Evolutionary conservation across 37 sponge, comb jelly and placozoan species (phyloP), one percentile per base, ranked within the genome.

Genomic region (Beroe forskalii): DNA sequence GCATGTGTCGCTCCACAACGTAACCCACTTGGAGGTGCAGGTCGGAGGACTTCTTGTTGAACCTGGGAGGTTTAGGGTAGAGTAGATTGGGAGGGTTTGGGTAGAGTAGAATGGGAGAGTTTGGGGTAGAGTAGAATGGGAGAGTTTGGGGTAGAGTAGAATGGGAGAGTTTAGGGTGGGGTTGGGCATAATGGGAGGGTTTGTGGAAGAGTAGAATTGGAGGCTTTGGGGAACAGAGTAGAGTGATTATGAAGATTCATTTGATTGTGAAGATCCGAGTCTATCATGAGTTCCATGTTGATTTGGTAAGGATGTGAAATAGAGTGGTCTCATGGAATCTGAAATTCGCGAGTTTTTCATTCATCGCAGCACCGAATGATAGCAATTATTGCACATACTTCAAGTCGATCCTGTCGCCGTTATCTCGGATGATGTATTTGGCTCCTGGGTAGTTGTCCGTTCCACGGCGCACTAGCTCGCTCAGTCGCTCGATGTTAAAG

Each of bases 351-450:
- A n/a, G n/a, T n/a, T n/a, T n/a, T n/a, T n/a, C n/a, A n/a, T n/a
- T n/a, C n/a, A n/a, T n/a, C n/a, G n/a, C n/a, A n/a, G n/a, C n/a
- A n/a, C n/a, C n/a, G n/a, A n/a, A n/a, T n/a, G n/a, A n/a, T n/a
- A n/a, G n/a, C n/a, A n/a, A n/a, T n/a, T n/a, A n/a, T n/a, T n/a
- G n/a, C 23, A 89, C 61, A 36, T 32, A 99, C 66, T 95, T 96
- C 36, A 99, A 93, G 61, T 99, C 97, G 61, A 99, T 95, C 22
- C 99, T 76, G 41, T 96, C 96, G 0, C 99, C 99, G 67, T 93
- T 95, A 91, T 99, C 99, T 36, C 99, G 91, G 62, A 99, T 96
- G 92, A 99, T 95, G 94, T 99, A 99, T 91, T 96, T 99, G 62
- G 99, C 99, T 14, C 99, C 99, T 0, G 99, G 99, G 67, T 99